phyloP scores from a whole-genome alignment of 2,113 vertebrate genomes.

The Shinisaurus crocodilurus region DNA sequence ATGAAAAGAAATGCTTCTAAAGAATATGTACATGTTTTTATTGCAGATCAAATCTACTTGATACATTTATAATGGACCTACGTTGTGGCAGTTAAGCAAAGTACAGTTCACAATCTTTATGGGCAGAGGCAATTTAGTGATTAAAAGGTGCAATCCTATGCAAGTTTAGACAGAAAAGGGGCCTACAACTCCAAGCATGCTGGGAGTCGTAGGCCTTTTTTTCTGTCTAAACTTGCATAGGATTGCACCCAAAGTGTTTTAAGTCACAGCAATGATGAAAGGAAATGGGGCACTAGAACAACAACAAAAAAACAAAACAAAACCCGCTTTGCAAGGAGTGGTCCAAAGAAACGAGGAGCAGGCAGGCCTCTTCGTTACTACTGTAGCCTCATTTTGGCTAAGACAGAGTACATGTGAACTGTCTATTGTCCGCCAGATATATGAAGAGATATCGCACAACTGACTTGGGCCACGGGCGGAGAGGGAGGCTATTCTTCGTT shows the following conservation, averaged over 20 bases:
- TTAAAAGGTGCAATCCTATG: too few relatives aligned
- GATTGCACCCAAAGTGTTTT: background rate
- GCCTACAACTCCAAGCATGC: too few relatives aligned
- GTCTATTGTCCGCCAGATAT: slow-evolving; percentile 61
- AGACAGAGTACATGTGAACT: slow-evolving; percentile 56
- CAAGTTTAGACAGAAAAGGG: too few relatives aligned
- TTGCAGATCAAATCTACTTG: accelerated
- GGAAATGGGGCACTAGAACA: background rate
- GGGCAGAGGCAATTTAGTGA: background rate
- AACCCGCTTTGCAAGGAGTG: slow-evolving; percentile 13
- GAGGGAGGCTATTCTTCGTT: slow-evolving; percentile 58
- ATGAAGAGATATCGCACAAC: slow-evolving; percentile 63
- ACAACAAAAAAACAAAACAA: too few relatives aligned
- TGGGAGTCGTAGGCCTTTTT: too few relatives aligned
- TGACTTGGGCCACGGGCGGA: slow-evolving; percentile 61
- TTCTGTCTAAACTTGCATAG: too few relatives aligned
- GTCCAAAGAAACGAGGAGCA: background rate
- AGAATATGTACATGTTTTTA: background rate
- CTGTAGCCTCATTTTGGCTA: slow-evolving; percentile 64
- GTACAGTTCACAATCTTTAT: background rate
- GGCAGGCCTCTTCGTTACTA: slow-evolving; percentile 36
- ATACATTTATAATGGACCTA: background rate
- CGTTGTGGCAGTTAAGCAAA: background rate
- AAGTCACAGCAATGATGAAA: slow-evolving; percentile 45
- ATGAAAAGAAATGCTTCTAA: background rate